Base-by-base conservation (phyloP, 2,888 invertebrate species). In the Muschampia plurimacula region DNA sequence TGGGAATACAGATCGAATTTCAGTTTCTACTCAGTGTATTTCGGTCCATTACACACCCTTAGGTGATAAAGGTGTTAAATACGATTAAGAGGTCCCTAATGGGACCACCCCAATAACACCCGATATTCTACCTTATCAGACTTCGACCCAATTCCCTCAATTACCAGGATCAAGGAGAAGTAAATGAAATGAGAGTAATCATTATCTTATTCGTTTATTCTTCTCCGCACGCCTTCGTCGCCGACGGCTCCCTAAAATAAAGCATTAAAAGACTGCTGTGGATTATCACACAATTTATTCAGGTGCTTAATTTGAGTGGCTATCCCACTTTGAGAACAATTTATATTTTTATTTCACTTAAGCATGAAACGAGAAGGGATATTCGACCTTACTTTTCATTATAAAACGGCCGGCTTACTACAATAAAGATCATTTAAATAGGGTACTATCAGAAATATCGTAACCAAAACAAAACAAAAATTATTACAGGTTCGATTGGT, bases 231-330 rank as follows among this genome's bases (percentile, higher is more conserved):
- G 84, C 80, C 80, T 86, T 82, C 86, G 84, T 83, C 84, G 89
- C 86, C 86, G 79, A 81, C 82, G 87, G 86, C 89, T 85, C 84
- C 81, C 82, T 81, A 78, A 85, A 86, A 87, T 89, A 89, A 91
- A 90, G 86, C 91, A 92, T 91, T 92, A 89, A 91, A 91, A 91
- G 89, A 92, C 91, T 89, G 87, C 89, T 88, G 82, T 82, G 93
- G 93, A 93, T 93, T 93, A 93, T 92, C 93, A 89, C 91, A 90
- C 91, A 93, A 93, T 93, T 93, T 93, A 93, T 93, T 92, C 93
- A 93, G 93, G 92, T 93, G 93, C 93, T 93, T 93, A 91, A 93
- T 93, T 93, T 92, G 90, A 91, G 91, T 88, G 89, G 86, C 91
- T 85, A 90, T 89, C 88, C 89, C 89, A 89, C 90, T 92, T 90